Conservation (phyloP, 1,140 invertebrate species). For the Papilio glaucus region DNA sequence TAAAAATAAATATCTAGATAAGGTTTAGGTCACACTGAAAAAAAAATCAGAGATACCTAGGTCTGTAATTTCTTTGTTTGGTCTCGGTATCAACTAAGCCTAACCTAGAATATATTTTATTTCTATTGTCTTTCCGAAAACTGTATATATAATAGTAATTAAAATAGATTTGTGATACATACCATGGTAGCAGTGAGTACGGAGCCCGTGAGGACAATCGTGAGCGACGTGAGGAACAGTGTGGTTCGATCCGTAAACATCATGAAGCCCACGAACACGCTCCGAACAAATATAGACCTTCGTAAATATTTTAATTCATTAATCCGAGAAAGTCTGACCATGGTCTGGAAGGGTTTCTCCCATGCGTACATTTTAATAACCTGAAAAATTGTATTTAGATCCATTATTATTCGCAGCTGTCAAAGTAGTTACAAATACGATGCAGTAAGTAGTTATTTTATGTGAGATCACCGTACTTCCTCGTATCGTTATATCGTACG, state of each 20-base stretch:
- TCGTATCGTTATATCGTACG: no score
- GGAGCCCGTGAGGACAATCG: constrained; percentile 85
- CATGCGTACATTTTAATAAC: constrained; percentile 92
- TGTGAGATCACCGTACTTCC: no score
- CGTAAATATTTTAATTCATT: constrained; percentile 85
- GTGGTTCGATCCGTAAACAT: constrained; percentile 86
- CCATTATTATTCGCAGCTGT: no score
- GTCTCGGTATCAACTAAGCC: no score
- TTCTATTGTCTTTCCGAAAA: background rate
- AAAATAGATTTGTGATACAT: constrained; percentile 43
- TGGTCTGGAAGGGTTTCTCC: constrained; percentile 86
- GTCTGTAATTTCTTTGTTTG: no score
- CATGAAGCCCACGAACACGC: constrained; percentile 85
- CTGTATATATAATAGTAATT: background rate
- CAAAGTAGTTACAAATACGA: no score
- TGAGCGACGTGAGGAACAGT: constrained; percentile 85
- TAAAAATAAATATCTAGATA: no score
- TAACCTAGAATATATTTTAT: background rate
- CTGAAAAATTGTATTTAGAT: constrained; percentile 64
- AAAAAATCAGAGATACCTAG: no score
- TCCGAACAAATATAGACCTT: constrained; percentile 85
- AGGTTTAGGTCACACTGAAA: no score
- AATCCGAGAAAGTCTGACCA: constrained; percentile 82
- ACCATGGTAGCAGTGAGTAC: constrained; percentile 87
- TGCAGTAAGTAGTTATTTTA: no score